Base-by-base conservation (phyloP, 2,113 vertebrate species). In the Epinephelus fuscoguttatus region DNA sequence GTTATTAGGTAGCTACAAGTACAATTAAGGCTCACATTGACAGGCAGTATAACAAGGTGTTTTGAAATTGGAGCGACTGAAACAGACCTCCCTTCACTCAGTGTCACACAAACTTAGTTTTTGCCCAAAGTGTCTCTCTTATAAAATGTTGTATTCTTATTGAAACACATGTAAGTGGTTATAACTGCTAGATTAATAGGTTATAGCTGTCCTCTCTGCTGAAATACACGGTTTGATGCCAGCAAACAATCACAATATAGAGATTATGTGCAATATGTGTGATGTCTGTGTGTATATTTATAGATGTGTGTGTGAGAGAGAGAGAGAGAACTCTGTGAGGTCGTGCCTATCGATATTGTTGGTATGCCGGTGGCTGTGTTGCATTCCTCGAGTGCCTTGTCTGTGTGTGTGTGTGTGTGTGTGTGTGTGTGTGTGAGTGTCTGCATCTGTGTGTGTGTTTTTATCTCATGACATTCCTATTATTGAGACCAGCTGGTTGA, bases 371-470 rank as follows among this genome's bases (percentile, higher is more conserved):
- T 50, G 27, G 30, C n/a, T 23, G 50, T 17, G 8, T 60, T 27
- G 42, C 78, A 78, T 86, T 87, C 80, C 52, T 81, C 10, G 33
- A 60, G 67, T 88, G 78, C 63, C 67, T 59, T 45, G 13, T 67
- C 21, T 30, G 4, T 30, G 30, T 11, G 21, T 23, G 9, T 47
- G 4, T 23, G 6, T 23, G 7, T 9, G 42, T 42, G 42, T 42
- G 42, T 42, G 42, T 42, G 42, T 42, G 40, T 42, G 40, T 42
- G 40, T 42, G 40, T 42, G 40, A 9, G 10, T 50, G 49, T 18
- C 13, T 50, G 49, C 10, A 14, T 17, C 9, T 49, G 47, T 80
- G 14, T 45, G 49, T 25, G 9, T 45, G 42, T 37, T 25, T n/a
- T 6, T 3, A 56, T 70, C 72, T 68, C 23, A 30, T 76, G 59